Percentiles rank a stretch among this genome's conserved stretches.
These are phyloP conservation scores for Apomyelois bistriatella DNA, from an alignment of 2,888 invertebrate species.

Conservation along the genomic window DNA sequence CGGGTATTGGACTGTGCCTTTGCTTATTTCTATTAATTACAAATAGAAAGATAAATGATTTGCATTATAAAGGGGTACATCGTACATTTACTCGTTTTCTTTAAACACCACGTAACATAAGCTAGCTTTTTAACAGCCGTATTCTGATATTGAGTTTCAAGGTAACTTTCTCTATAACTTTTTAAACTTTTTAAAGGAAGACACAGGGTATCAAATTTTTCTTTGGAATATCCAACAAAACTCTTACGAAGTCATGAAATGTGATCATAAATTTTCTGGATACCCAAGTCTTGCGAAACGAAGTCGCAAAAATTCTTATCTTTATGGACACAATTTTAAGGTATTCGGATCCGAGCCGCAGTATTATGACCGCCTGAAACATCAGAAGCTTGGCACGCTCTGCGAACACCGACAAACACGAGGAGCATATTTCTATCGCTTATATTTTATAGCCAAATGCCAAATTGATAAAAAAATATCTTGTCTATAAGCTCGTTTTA, in stretches of 20 bases:
- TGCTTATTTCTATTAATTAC: no score
- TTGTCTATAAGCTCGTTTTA: not conserved
- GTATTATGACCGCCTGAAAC: conserved; percentile 25
- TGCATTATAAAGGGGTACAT: no score
- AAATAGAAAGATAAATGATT: no score
- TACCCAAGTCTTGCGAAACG: conserved; percentile 43
- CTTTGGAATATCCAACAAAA: conserved; percentile 38
- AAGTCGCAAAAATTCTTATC: conserved; percentile 58
- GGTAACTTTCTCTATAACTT: conserved; percentile 18
- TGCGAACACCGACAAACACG: not conserved
- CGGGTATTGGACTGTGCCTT: no score
- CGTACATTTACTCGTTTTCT: no score
- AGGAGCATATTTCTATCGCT: conserved; percentile 12
- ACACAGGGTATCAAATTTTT: conserved; percentile 38
- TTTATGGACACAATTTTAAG: conserved; percentile 58
- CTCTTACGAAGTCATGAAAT: conserved; percentile 51
- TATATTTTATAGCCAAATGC: conserved; percentile 12
- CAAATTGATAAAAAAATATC: conserved; percentile 1
- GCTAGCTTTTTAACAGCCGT: not conserved
- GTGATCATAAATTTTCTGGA: conserved; percentile 55
- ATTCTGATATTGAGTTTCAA: conserved; percentile 15
- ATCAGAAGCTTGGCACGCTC: conserved; percentile 1
- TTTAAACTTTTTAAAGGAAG: conserved; percentile 17
- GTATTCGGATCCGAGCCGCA: conserved; percentile 43
- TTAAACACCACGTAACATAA: no score